Evolutionary conservation across 2,888 invertebrate genomes (phyloP).

Genomic region (Tanytarsus gracilentus): DNA sequence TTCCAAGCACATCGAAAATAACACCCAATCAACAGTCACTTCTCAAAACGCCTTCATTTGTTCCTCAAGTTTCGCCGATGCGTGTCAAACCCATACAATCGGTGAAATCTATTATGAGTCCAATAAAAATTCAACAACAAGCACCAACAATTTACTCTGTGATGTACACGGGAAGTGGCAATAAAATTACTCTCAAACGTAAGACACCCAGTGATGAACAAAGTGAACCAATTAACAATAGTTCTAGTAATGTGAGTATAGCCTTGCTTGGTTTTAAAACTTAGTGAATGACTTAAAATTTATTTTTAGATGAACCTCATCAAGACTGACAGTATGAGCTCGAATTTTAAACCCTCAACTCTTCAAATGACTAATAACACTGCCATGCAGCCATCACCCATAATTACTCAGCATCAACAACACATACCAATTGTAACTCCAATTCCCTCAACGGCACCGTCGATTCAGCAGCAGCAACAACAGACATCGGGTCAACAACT

Average conservation of each 20-base stretch:
- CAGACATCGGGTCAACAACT: background rate
- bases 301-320: conserved; percentile 1
- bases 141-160: conserved; percentile 60
- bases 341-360: conserved; percentile 9
- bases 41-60: conserved; percentile 36
- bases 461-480: background rate
- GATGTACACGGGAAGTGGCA: conserved; percentile 69
- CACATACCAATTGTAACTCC: background rate
- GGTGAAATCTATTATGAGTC: conserved; percentile 39
- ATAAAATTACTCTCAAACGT: conserved; percentile 74
- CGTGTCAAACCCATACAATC: background rate
- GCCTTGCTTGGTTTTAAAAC: background rate
- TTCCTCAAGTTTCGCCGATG: conserved; percentile 39
- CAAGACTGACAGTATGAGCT: conserved; percentile 12
- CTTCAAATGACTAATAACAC: conserved; percentile 10
- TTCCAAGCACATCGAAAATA: conserved; percentile 5
- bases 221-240: background rate
- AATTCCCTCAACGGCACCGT: background rate
- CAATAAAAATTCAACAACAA: conserved; percentile 34
- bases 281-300: background rate
- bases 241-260: conserved; percentile 6
- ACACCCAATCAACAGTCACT: background rate
- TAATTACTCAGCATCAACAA: background rate
- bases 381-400: background rate
- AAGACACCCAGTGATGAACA: conserved; percentile 53